phyloP scores from a whole-genome alignment of 2,888 invertebrate species.

The Pyrochroa serraticornis region DNA sequence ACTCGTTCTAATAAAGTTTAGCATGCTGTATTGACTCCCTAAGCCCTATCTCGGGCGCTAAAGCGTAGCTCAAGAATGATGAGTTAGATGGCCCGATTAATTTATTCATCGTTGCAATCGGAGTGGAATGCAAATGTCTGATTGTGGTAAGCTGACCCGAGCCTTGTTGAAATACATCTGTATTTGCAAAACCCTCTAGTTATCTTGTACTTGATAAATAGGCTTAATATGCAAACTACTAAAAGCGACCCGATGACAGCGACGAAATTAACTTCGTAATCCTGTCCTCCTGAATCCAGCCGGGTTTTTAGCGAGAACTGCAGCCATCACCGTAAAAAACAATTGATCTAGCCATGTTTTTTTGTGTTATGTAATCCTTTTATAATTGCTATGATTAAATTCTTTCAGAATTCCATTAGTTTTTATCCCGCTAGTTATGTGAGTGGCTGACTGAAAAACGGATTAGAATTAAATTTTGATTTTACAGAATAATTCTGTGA shows the following conservation, averaged over 20 bases:
- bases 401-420: no score
- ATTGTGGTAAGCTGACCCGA: slow-evolving; percentile 29
- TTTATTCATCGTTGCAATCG: slow-evolving; percentile 14
- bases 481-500: no score
- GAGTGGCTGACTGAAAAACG: no score
- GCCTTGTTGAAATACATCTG: slow-evolving; percentile 31
- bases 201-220: slow-evolving; percentile 38
- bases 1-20: no score
- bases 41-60: no score
- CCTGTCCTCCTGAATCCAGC: neutral
- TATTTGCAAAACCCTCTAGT: slow-evolving; percentile 37
- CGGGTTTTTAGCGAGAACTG: neutral
- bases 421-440: no score
- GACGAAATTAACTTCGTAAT: slow-evolving; percentile 20
- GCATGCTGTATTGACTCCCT: no score
- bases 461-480: no score
- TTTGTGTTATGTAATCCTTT: neutral
- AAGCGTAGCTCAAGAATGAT: no score
- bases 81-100: no score
- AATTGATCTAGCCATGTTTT: neutral
- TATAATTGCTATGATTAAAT: no score
- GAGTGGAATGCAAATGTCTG: slow-evolving; percentile 33
- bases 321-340: neutral
- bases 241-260: slow-evolving; percentile 17
- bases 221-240: slow-evolving; percentile 35